Base-by-base conservation (phyloP, 2,888 invertebrate species). In the Minunthozetes semirufus region DNA sequence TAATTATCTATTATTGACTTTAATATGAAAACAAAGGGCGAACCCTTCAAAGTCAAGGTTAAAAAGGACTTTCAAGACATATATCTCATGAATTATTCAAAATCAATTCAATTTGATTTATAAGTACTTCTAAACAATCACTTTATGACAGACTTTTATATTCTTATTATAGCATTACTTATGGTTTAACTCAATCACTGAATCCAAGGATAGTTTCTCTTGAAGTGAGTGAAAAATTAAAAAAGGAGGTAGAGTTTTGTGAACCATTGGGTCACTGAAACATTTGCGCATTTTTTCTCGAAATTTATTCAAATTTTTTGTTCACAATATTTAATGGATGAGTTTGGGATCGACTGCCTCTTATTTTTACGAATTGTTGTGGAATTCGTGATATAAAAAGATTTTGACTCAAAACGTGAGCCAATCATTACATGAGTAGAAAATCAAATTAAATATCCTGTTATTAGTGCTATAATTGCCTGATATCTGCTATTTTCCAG, bases 231-330 rank as follows among this genome's bases (percentile, higher is more conserved):
- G 33, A 33, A 59, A 17, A 59, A 19, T 29, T 3, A 61, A 38
- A 66, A n/a, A n/a, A n/a, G n/a, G n/a, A n/a, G n/a, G n/a, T n/a
- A n/a, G n/a, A n/a, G 38, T 27, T 66, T 66, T 38, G 11, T 66
- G 66, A 66, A 66, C 66, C 42, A 66, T 38, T 66, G 38, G 66
- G 66, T 66, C 66, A 66, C n/a, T 19, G 66, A 66, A 66, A 29
- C 66, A 38, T 66, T 66, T 61, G 13, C 5, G 13, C 5, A 17
- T 48, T 48, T 48, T 48, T 59, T n/a, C 19, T 59, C 3, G 4
- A 59, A 59, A 13, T 3, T 59, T 22, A 17, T n/a, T 9, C 15
- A 59, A 27, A 59, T 33, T 33, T 33, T 19, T n/a, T 15, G 4
- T 13, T 50, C 50, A 50, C 13, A 17, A 50, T 50, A 8, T n/a